Conservation (phyloP, 2,797 vertebrate genomes). For the Rhinophrynus dorsalis region DNA sequence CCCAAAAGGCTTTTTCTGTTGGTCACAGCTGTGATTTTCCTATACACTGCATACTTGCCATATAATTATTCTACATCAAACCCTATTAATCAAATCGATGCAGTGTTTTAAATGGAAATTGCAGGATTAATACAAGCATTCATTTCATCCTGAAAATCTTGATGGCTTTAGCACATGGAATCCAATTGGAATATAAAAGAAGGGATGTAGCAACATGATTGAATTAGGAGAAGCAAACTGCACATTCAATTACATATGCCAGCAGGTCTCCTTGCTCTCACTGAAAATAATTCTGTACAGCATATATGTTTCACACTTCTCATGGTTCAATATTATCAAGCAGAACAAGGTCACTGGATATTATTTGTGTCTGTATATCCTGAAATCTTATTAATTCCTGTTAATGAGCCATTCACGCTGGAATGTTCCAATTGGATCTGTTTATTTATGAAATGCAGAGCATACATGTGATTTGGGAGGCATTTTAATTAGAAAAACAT, state of each 20-base stretch:
- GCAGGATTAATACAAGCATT: constrained; percentile 99
- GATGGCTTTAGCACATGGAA: constrained; percentile 96
- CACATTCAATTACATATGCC: constrained; percentile 87
- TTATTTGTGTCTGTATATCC: too few relatives aligned
- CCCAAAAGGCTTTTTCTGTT: constrained; percentile 90
- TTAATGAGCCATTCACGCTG: too few relatives aligned
- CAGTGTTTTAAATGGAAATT: constrained; percentile 99
- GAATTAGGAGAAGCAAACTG: constrained; percentile 87
- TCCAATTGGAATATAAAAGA: constrained; percentile 99
- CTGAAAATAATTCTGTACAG: constrained; percentile 66
- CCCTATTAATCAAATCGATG: constrained; percentile 99
- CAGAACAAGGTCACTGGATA: too few relatives aligned
- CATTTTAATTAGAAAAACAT: too few relatives aligned
- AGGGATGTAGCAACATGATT: constrained; percentile 89
- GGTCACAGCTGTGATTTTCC: constrained; percentile 95
- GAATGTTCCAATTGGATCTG: too few relatives aligned
- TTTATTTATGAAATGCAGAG: too few relatives aligned
- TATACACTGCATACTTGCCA: constrained; percentile 86
- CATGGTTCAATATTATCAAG: constrained; percentile 57
- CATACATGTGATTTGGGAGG: too few relatives aligned
- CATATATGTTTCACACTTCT: constrained; percentile 56
- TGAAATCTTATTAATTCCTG: too few relatives aligned
- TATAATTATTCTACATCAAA: constrained; percentile 99
- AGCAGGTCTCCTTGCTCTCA: constrained; percentile 78
- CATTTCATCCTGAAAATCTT: constrained; percentile 98